These are phyloP conservation scores for Penaeus chinensis DNA, from an alignment of 1,140 invertebrate species.

Conservation along the genomic window DNA sequence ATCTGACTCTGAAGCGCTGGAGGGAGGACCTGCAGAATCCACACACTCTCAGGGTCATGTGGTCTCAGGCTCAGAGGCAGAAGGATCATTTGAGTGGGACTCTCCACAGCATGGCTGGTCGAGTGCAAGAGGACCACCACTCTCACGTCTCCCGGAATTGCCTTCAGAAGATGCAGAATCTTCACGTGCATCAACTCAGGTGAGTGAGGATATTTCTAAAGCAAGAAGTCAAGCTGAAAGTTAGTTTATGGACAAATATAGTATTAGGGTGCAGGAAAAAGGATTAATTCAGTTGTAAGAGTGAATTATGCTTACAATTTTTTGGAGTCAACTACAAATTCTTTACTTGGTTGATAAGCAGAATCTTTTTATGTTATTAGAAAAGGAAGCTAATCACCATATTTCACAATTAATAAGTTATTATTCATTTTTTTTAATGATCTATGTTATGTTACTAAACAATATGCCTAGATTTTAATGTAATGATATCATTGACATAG, in stretches of 20 bases:
- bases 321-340: no score
- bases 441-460: no score
- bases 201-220: slow-evolving; percentile 1
- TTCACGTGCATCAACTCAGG: slow-evolving; percentile 42
- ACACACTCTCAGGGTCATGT: slow-evolving; percentile 1
- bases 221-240: not conserved
- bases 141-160: slow-evolving; percentile 41
- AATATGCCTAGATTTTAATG: not conserved
- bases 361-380: no score
- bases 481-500: not conserved
- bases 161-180: slow-evolving; percentile 39
- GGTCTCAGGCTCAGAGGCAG: slow-evolving; percentile 41
- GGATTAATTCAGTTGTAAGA: no score
- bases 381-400: no score
- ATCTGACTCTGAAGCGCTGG: slow-evolving; percentile 42
- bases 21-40: slow-evolving; percentile 15
- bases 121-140: slow-evolving; percentile 9
- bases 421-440: no score
- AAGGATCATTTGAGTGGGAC: slow-evolving; percentile 61
- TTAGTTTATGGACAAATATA: not conserved
- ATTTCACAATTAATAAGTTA: no score
- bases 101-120: slow-evolving; percentile 64
- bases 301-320: no score
- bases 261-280: no score
- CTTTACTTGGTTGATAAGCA: no score